Base-by-base conservation (phyloP, 2,888 invertebrate species). In the Quadriops clusia region DNA sequence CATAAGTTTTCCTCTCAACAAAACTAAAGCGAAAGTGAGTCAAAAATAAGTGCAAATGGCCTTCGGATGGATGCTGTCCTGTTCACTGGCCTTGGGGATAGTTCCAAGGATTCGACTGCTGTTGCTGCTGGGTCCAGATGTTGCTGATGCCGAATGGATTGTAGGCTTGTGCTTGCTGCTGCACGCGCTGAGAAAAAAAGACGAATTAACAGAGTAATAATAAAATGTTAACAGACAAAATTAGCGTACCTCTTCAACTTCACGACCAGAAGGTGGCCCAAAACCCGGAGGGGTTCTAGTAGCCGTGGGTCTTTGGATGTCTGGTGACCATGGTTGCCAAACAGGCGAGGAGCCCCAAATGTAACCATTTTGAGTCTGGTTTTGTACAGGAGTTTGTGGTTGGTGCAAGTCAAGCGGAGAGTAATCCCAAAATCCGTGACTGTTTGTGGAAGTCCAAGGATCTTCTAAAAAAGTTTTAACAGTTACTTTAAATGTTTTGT, bases 221-320 rank as follows among this genome's bases (percentile, higher is more conserved):
- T 7, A 18, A 7, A 8, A 7, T 8, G 8, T 18, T 18, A 18
- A 18, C 7, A 22, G 13, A 28, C 9, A 28, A 9, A 5, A 6
- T 10, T 7, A 11, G 2, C 16, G 15, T 40, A 44, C 45, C 25
- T 46, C 45, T 17, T 49, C 46, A 6, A 38, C 29, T 18, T 44
- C 43, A 12, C n/a, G n/a, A n/a, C n/a, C n/a, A n/a, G 39, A 34
- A 26, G 45, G 47, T 2, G 44, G 44, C 16, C 50, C 47, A 35
- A 60, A 60, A 22, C 60, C 61, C 7, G 62, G 62, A 2, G 62
- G 61, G 18, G 58, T 58, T 28, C 60, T 48, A 3, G 56, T 54
- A 4, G 58, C 53, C n/a, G 55, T 51, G 27, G n/a, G n/a, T n/a
- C 51, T 46, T 2, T 54, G 46, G 8, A 44, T 32, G 13, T 54